Conservation (phyloP, 2,888 invertebrate species). For the Tipula vernalis region DNA sequence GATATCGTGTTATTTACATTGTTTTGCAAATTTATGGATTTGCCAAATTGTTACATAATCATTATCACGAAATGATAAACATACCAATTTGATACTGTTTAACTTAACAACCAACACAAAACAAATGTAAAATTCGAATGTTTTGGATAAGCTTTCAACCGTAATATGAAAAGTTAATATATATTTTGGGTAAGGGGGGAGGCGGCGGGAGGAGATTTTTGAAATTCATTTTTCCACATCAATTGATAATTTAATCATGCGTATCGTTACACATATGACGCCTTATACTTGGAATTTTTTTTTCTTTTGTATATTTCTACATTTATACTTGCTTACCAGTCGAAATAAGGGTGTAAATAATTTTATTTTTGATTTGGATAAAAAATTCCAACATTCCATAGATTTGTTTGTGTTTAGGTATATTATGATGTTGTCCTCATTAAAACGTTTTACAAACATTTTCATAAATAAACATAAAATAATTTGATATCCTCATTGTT, state of each 20-base stretch:
- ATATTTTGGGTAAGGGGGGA: neutral
- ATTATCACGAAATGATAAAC: neutral
- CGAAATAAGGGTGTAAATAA: too few relatives aligned
- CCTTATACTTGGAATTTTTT: neutral
- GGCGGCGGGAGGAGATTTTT: neutral
- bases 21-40: neutral
- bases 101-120: neutral
- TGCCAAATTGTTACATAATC: neutral
- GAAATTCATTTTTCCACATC: neutral
- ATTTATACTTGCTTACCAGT: too few relatives aligned
- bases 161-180: neutral
- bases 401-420: too few relatives aligned
- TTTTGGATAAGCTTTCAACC: neutral
- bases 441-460: neutral
- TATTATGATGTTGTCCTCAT: neutral
- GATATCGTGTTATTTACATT: too few relatives aligned
- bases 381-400: too few relatives aligned
- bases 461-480: neutral
- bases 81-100: neutral
- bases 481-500: neutral
- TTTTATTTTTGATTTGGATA: too few relatives aligned
- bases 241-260: conserved; percentile 4
- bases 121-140: neutral
- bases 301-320: neutral
- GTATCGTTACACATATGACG: neutral